phyloP scores from a whole-genome alignment of 2,888 invertebrate genomes.

The Reticulitermes lucifugus region DNA sequence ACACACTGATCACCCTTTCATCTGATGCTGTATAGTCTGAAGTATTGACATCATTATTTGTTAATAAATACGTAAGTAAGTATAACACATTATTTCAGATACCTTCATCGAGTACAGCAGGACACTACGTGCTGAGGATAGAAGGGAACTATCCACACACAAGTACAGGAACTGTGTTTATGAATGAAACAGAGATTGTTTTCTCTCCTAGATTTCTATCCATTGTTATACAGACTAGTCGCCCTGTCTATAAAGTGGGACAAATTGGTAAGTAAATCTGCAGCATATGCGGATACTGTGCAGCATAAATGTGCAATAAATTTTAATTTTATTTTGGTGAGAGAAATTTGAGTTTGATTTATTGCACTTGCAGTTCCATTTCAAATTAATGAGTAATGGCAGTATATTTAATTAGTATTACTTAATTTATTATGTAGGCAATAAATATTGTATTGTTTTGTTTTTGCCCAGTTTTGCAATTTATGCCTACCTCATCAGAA shows the following conservation, averaged over 20 bases:
- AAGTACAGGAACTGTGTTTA: conserved; percentile 63
- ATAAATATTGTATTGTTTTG: no score
- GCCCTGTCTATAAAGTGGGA: conserved; percentile 67
- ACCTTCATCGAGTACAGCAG: conserved; percentile 16
- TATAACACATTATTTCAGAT: conserved; percentile 19
- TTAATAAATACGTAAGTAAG: background rate
- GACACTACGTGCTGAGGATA: conserved; percentile 5
- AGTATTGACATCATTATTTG: background rate
- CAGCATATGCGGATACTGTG: no score
- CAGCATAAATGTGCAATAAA: no score
- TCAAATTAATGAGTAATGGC: no score
- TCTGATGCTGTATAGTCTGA: background rate
- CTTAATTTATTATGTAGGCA: no score
- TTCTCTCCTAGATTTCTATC: conserved; percentile 66
- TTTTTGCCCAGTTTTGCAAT: no score
- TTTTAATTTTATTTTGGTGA: no score
- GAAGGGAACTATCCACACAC: conserved; percentile 9
- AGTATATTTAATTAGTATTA: no score
- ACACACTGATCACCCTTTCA: no score
- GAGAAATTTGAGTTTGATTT: no score
- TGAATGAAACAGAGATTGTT: conserved; percentile 64
- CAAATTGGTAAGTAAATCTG: conserved; percentile 60
- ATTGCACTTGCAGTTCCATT: no score
- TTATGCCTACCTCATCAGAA: no score
- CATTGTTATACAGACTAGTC: conserved; percentile 67